Evolutionary conservation across 1,140 invertebrate genomes (phyloP), one percentile per base, ranked within the genome.

Genomic region (Orussus abietinus): DNA sequence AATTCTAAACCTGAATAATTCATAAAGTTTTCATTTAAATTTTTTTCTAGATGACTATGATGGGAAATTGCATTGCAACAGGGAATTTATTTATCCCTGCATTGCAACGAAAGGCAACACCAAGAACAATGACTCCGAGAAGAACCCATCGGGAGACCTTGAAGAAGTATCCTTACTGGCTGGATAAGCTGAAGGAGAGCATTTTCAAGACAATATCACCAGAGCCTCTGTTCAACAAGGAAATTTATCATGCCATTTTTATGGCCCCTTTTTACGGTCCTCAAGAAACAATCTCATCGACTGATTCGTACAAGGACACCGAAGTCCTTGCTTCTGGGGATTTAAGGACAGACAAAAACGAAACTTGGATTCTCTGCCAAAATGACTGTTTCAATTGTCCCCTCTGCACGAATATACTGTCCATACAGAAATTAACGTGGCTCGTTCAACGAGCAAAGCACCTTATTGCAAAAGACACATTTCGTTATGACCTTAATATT

Each of bases 401-500:
- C 38, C 52, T 41, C 48, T 47, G 38, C 48, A n/a, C 49, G 34
- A 45, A 33, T 39, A 45, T 35, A 18, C 17, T 56, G 40, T 28
- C 10, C 11, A 36, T 34, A n/a, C n/a, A 33, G 3, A 74, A 75
- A 47, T 80, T 80, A 0, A 55, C 79, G 37, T 83, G 81, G 81
- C 77, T 76, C 2, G 79, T 83, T 0, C 80, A 81, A 57, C 70
- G 79, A 19, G 75, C 81, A 21, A 58, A 79, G 26, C 80, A 82
- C 62, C 71, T 78, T 39, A 78, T 81, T 44, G 51, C 58, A 11
- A 69, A 75, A 37, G 69, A 3, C 51, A 67, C 15, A 47, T 78
- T 75, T 53, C 72, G 77, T 45, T 82, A 80, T 51, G 80, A 83
- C 55, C 63, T 82, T 43, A 80, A 80, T 49, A 82, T 80, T 54